Evolutionary conservation across 2,888 invertebrate species (phyloP).

Genomic region (Prosapia bicincta): DNA sequence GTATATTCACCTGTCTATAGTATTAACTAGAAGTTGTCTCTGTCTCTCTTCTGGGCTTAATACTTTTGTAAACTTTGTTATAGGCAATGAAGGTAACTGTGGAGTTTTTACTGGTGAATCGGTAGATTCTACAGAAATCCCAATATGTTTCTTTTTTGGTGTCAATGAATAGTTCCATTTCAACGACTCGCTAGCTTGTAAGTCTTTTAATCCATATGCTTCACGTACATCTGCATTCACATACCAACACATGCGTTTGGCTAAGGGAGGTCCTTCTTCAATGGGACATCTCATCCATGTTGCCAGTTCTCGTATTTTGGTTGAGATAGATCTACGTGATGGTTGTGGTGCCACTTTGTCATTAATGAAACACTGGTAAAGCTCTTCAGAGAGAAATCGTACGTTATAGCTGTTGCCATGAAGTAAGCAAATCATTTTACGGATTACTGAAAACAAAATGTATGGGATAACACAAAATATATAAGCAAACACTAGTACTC

Average conservation of each 20-base stretch:
- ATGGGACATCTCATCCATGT: slow-evolving; percentile 43
- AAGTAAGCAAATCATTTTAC: slow-evolving; percentile 47
- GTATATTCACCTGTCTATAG: not conserved
- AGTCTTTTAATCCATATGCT: slow-evolving; percentile 22
- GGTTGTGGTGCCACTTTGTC: not conserved
- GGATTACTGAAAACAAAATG: slow-evolving; percentile 43
- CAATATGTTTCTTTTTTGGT: slow-evolving; percentile 12
- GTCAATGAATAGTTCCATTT: slow-evolving; percentile 41
- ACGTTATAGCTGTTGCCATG: slow-evolving; percentile 48
- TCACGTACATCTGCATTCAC: slow-evolving; percentile 25
- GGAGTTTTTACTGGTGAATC: no score
- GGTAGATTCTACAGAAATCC: not conserved
- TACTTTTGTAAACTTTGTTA: slow-evolving; percentile 41
- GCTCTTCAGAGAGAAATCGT: slow-evolving; percentile 46
- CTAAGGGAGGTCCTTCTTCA: slow-evolving; percentile 22
- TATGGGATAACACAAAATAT: not conserved
- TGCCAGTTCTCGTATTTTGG: slow-evolving; percentile 46
- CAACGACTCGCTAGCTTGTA: not conserved
- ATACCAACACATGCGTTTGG: slow-evolving; percentile 20
- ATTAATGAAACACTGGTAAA: slow-evolving; percentile 38
- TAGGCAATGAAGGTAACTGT: slow-evolving; percentile 14
- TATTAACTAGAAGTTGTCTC: slow-evolving; percentile 29
- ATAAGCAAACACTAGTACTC: no score
- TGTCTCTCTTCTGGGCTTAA: slow-evolving; percentile 38
- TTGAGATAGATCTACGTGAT: slow-evolving; percentile 21